Evolutionary conservation across 1,140 invertebrate species (phyloP).

Genomic region (Dreissena rostriformis): DNA sequence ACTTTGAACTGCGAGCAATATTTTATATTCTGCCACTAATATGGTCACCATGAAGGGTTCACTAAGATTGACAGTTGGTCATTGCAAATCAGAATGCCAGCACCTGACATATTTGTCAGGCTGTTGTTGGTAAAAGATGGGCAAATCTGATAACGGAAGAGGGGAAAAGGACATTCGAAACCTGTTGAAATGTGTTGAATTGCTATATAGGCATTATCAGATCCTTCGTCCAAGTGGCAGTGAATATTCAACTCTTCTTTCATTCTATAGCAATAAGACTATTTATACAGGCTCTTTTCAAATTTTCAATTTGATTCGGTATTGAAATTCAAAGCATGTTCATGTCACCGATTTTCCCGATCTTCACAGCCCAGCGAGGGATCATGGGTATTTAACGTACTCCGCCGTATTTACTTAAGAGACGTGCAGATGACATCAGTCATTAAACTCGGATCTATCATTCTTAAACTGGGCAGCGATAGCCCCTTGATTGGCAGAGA

Average conservation of each 20-base stretch:
- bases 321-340: constrained; percentile 36
- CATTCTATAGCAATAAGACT: constrained; percentile 44
- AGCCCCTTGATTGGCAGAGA: constrained; percentile 38
- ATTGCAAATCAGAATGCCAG: too few relatives aligned
- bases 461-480: constrained; percentile 28
- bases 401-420: constrained; percentile 51
- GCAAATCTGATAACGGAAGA: too few relatives aligned
- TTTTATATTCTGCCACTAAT: too few relatives aligned
- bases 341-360: constrained; percentile 2
- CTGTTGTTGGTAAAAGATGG: too few relatives aligned
- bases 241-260: neutral
- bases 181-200: too few relatives aligned
- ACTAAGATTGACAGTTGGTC: too few relatives aligned
- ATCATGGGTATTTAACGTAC: constrained; percentile 54
- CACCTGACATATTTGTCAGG: too few relatives aligned
- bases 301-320: constrained; percentile 47
- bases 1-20: too few relatives aligned
- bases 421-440: constrained; percentile 51
- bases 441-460: constrained; percentile 55
- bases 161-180: too few relatives aligned
- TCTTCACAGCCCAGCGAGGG: neutral
- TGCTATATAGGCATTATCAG: too few relatives aligned
- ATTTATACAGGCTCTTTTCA: neutral
- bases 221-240: neutral
- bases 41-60: too few relatives aligned